Evolutionary conservation across 1,140 invertebrate genomes (phyloP).

Genomic region (Chionoecetes opilio): DNA sequence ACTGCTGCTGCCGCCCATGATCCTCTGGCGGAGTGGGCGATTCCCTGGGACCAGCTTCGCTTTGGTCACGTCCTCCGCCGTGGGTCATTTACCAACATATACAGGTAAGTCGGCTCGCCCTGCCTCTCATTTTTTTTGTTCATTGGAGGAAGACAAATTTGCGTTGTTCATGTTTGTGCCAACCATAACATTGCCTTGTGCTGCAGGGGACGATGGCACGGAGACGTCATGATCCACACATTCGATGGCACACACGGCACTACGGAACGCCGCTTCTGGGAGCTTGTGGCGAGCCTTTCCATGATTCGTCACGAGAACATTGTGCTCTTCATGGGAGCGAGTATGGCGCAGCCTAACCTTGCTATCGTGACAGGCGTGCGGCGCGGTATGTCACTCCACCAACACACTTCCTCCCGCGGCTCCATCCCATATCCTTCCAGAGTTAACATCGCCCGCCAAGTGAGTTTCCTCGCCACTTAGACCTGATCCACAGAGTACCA

Average conservation of each 20-base stretch:
- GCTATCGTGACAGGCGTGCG: conserved; percentile 84
- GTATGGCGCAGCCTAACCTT: conserved; percentile 83
- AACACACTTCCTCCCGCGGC: conserved; percentile 81
- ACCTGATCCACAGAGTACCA: background rate
- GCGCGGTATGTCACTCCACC: conserved; percentile 77
- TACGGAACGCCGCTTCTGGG: conserved; percentile 82
- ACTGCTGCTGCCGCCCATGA: conserved; percentile 65
- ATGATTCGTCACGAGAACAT: conserved; percentile 85
- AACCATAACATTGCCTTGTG: background rate
- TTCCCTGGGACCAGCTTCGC: conserved; percentile 83
- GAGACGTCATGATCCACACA: conserved; percentile 84
- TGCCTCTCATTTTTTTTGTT: background rate
- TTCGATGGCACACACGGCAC: conserved; percentile 82
- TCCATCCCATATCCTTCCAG: conserved; percentile 82
- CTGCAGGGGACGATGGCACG: conserved; percentile 85
- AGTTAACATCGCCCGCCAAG: conserved; percentile 83
- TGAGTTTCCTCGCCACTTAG: conserved; percentile 77
- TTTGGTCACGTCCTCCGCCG: conserved; percentile 82
- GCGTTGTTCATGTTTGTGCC: background rate
- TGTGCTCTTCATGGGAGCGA: conserved; percentile 85
- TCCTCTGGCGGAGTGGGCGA: conserved; percentile 83
- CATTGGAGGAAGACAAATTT: background rate
- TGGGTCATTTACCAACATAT: conserved; percentile 83
- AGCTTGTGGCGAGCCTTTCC: conserved; percentile 83
- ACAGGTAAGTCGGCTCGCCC: conserved; percentile 82